Evolutionary conservation across 2,113 vertebrate species (phyloP), one percentile per base, ranked within the genome.

Genomic region (Mustela nigripes): DNA sequence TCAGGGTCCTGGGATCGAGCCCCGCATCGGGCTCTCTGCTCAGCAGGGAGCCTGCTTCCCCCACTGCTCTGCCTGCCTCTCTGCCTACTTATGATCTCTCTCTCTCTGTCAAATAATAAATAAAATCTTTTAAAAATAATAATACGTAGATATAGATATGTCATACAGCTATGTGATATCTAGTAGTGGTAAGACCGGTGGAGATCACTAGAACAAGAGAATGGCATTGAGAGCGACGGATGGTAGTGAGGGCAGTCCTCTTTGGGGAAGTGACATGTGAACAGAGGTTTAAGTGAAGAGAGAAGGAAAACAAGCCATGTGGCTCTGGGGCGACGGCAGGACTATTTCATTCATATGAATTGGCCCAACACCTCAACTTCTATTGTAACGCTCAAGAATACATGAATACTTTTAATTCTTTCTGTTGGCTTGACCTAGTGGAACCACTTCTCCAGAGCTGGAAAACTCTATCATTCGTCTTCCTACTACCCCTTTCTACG

Each of bases 141-240:
- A 53, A 79, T 53, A 21, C 11, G 7, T 48, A n/a, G 31, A 79
- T 50, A 33, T 1, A 53, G 48, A 11, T 79, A 10, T 28, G 26
- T 76, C 36, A 36, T 8, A 53, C 0, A 2, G 60, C 26, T 3
- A 3, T 33, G 4, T 12, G 7, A 22, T 33, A 8, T 63, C 31
- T 2, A 6, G 36, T 5, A n/a, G 10, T 28, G 10, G 45, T 12
- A 3, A 81, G 53, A 60, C 1, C 42, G 28, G 2, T 5, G 42
- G 28, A 56, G 19, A n/a, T 65, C 39, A 42, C 6, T 26, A 10
- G 45, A 53, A 62, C 39, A 11, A 26, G 4, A 28, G 22, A 9
- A 50, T 39, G 18, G 14, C 2, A 0, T 22, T 6, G 19, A 33
- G 33, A 33, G 11, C 1, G 3, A 5, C 5, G 15, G 3, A 1